phyloP scores from a whole-genome alignment of 2,113 vertebrate genomes.

The Microcebus lehilahytsara region DNA sequence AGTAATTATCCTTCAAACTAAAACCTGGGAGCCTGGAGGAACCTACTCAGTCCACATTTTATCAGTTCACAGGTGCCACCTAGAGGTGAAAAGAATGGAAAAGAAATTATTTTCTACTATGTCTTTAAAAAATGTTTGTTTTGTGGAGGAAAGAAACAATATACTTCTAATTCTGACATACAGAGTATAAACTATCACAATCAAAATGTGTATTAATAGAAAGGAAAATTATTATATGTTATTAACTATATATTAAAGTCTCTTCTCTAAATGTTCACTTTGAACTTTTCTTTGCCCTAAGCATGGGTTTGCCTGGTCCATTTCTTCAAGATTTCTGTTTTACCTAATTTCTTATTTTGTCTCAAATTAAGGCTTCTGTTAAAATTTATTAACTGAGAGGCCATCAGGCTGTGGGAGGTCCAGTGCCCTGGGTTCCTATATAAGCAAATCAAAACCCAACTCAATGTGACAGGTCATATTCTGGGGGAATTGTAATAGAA shows the following conservation, averaged over 20 bases:
- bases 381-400: background rate
- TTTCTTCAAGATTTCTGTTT: background rate
- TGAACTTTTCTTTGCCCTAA: background rate
- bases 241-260: background rate
- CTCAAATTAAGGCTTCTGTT: background rate
- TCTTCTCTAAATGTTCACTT: background rate
- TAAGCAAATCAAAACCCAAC: background rate
- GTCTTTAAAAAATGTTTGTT: background rate
- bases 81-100: background rate
- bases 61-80: constrained; percentile 17
- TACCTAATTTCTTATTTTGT: background rate
- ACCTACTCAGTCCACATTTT: background rate
- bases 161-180: background rate
- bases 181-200: background rate
- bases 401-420: background rate
- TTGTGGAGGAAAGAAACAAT: background rate
- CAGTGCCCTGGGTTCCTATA: background rate
- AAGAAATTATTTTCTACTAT: background rate
- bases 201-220: background rate
- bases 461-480: background rate
- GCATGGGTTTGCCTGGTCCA: background rate
- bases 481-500: background rate
- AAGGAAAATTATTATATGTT: background rate
- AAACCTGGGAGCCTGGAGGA: background rate
- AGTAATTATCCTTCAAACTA: background rate